These are phyloP conservation scores for Catocala sponsa DNA, from an alignment of 2,888 invertebrate species.

Conservation along the genomic window DNA sequence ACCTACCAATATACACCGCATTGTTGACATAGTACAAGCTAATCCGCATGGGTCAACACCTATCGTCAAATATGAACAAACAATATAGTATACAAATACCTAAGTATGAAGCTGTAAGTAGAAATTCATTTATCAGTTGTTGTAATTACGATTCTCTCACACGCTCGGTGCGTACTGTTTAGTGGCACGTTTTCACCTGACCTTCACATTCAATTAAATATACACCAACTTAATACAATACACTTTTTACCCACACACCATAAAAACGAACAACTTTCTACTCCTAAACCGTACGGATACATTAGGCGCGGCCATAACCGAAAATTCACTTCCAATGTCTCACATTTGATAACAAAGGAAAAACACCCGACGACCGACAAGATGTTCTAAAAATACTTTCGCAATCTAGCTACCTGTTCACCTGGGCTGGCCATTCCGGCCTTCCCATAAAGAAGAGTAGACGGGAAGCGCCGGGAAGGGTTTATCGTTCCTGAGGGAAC, in stretches of 20 bases:
- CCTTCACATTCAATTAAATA: conserved; percentile 42
- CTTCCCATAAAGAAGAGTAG: conserved; percentile 88
- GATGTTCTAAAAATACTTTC: conserved; percentile 87
- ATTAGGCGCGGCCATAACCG: conserved; percentile 72
- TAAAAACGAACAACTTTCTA: conserved; percentile 61
- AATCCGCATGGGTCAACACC: neutral
- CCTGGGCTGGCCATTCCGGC: conserved; percentile 86
- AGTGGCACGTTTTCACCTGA: conserved; percentile 20
- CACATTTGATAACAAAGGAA: conserved; percentile 86
- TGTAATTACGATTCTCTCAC: conserved; percentile 1
- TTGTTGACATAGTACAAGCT: neutral
- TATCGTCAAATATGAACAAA: too few relatives aligned
- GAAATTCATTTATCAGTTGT: conserved; percentile 1
- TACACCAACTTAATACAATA: conserved; percentile 43
- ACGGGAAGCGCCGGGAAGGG: conserved; percentile 85
- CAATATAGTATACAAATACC: too few relatives aligned
- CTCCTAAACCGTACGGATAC: conserved; percentile 68
- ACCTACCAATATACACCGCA: too few relatives aligned
- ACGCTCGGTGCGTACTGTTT: conserved; percentile 30
- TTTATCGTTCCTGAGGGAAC: conserved; percentile 86
- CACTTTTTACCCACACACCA: conserved; percentile 56
- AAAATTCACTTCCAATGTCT: conserved; percentile 77
- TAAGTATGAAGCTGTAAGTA: too few relatives aligned
- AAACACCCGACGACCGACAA: conserved; percentile 84
- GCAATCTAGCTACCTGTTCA: conserved; percentile 86